These are phyloP conservation scores for Oscheius sp. DNA, from an alignment of 2,888 invertebrate genomes.

Conservation along the genomic window DNA sequence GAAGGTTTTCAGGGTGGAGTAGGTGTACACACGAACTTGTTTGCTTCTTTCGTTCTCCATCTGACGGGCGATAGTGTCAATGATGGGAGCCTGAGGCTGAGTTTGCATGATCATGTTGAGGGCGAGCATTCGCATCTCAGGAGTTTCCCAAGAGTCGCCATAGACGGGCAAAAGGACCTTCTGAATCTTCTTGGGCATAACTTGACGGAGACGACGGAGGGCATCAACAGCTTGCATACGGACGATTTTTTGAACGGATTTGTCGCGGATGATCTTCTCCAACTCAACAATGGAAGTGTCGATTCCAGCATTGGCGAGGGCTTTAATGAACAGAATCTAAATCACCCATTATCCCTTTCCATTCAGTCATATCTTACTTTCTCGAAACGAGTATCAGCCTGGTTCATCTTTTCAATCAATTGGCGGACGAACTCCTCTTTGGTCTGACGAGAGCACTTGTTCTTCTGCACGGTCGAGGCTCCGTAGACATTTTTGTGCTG, in stretches of 20 bases:
- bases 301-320: slow-evolving; percentile 67
- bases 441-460: slow-evolving; percentile 48
- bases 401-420: slow-evolving; percentile 44
- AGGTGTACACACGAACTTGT: slow-evolving; percentile 60
- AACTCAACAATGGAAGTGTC: slow-evolving; percentile 57
- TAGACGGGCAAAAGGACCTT: slow-evolving; percentile 63
- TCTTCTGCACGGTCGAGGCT: slow-evolving; percentile 5
- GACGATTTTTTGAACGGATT: slow-evolving; percentile 46
- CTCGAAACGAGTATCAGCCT: slow-evolving; percentile 50
- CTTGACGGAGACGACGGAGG: slow-evolving; percentile 43
- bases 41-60: slow-evolving; percentile 53
- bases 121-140: slow-evolving; percentile 61
- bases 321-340: slow-evolving; percentile 65
- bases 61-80: slow-evolving; percentile 57
- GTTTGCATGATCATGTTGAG: slow-evolving; percentile 57
- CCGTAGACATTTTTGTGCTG: slow-evolving; percentile 33
- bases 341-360: too few species aligned
- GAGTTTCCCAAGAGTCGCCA: slow-evolving; percentile 54
- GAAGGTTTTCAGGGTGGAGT: slow-evolving; percentile 50
- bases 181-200: slow-evolving; percentile 51
- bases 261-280: slow-evolving; percentile 65
- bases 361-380: too few species aligned
- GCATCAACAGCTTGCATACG: slow-evolving; percentile 64
- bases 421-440: slow-evolving; percentile 52
- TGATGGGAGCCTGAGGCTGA: slow-evolving; percentile 51